Evolutionary conservation across 2,797 vertebrate genomes (phyloP).

Genomic region (Ctenochaetus hawaiiensis): DNA sequence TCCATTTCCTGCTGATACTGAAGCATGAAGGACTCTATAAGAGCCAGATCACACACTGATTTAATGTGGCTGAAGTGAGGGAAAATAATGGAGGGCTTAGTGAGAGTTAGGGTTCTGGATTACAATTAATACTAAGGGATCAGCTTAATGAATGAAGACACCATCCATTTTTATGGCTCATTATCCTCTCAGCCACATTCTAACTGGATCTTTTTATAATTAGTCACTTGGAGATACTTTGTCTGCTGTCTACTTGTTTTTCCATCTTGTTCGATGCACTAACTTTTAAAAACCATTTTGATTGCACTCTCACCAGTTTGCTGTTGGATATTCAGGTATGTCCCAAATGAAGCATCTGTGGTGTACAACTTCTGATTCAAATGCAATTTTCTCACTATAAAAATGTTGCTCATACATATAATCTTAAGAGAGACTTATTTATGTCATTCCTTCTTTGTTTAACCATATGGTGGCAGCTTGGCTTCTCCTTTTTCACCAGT

Average conservation of each 20-base stretch:
- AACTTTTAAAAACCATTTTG: slow-evolving; percentile 33
- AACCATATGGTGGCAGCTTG: slow-evolving; percentile 40
- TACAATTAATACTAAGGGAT: slow-evolving; percentile 77
- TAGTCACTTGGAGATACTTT: slow-evolving; percentile 57
- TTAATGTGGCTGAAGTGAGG: slow-evolving; percentile 71
- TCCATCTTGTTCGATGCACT: slow-evolving; percentile 35
- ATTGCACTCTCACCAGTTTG: slow-evolving; percentile 27
- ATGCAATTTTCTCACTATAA: slow-evolving; percentile 24
- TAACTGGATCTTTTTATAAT: slow-evolving; percentile 64
- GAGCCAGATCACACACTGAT: slow-evolving; percentile 62
- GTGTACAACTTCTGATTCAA: slow-evolving; percentile 34
- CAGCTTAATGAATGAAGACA: slow-evolving; percentile 73
- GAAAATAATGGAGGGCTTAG: slow-evolving; percentile 65
- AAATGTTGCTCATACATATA: slow-evolving; percentile 37
- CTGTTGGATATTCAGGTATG: slow-evolving; percentile 33
- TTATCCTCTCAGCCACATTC: slow-evolving; percentile 68
- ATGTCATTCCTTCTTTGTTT: slow-evolving; percentile 37
- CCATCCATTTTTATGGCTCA: slow-evolving; percentile 73
- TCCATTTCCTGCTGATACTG: slow-evolving; percentile 67
- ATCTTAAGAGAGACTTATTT: slow-evolving; percentile 32
- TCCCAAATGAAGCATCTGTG: slow-evolving; percentile 42
- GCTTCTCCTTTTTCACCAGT: slow-evolving; percentile 1
- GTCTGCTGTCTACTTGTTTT: slow-evolving; percentile 50
- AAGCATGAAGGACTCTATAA: slow-evolving; percentile 58
- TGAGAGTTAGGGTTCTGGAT: slow-evolving; percentile 68